Conservation (phyloP, 1,140 invertebrate species). For the Bilobella aurantiaca region DNA sequence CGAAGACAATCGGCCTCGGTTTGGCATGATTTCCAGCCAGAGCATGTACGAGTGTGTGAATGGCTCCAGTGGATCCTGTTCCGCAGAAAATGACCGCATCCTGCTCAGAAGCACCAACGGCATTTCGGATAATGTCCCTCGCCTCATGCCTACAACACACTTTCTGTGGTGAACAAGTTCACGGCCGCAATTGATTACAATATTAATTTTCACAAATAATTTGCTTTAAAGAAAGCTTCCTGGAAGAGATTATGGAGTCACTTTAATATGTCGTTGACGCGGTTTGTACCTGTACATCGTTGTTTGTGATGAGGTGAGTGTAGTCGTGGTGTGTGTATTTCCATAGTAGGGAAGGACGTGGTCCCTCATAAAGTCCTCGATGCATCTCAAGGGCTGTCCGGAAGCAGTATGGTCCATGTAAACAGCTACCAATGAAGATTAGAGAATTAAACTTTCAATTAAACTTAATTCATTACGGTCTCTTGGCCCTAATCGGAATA, state of each 20-base stretch:
- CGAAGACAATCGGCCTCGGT: conserved; percentile 55
- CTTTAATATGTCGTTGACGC: too few species aligned
- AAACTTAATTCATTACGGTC: too few species aligned
- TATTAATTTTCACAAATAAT: too few species aligned
- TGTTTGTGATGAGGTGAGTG: conserved; percentile 74
- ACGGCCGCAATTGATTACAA: neutral
- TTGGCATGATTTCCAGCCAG: conserved; percentile 40
- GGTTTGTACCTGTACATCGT: conserved; percentile 61
- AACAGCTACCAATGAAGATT: too few species aligned
- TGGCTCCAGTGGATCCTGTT: conserved; percentile 56
- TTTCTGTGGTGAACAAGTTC: conserved; percentile 30
- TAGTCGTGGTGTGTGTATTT: conserved; percentile 72
- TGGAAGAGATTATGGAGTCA: too few species aligned
- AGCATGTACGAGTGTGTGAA: conserved; percentile 58
- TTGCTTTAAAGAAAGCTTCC: too few species aligned
- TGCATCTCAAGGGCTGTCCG: conserved; percentile 67
- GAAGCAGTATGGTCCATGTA: conserved; percentile 77
- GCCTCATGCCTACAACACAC: conserved; percentile 66
- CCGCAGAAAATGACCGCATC: conserved; percentile 73
- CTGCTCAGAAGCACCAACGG: conserved; percentile 67
- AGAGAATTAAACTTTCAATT: too few species aligned
- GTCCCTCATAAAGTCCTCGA: conserved; percentile 73
- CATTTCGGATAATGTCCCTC: conserved; percentile 66
- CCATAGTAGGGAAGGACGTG: conserved; percentile 76
- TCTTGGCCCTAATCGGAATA: too few species aligned